Evolutionary conservation across 2,888 invertebrate genomes (phyloP), one percentile per base, ranked within the genome.

Genomic region (Gastracanthus pulcherrimus): DNA sequence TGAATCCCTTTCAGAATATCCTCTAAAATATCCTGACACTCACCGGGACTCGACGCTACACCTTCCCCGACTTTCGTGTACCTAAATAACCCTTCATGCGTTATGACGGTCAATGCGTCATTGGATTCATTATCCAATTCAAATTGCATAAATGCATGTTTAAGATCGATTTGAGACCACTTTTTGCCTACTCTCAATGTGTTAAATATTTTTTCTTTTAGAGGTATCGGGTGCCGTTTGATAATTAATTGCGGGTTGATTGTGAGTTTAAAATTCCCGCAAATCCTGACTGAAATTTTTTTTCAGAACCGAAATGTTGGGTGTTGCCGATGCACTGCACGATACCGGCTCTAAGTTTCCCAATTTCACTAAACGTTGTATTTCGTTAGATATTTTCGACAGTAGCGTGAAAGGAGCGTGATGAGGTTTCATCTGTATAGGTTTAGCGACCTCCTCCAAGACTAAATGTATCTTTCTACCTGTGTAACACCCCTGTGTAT

Each of bases 61-160:
- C n/a, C n/a, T n/a, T n/a, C n/a, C n/a, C n/a, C n/a, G n/a, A n/a
- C n/a, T n/a, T n/a, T n/a, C n/a, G n/a, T n/a, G n/a, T n/a, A n/a
- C n/a, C n/a, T n/a, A n/a, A n/a, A n/a, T n/a, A n/a, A n/a, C n/a
- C 89, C 90, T 76, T 88, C 89, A 74, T 88, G 89, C 1, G 90
- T 90, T 81, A 80, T 89, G 66, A 91, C 83, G 1, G 89, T 90
- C 23, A 90, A 74, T 19, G 87, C 84, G 23, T 89, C 82, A 76
- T 85, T 83, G 82, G 87, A 86, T 29, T 88, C 87, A 3, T 86
- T 87, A 41, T 87, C 86, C 34, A 90, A 84, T 84, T n/a, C n/a
- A n/a, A n/a, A n/a, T n/a, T n/a, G n/a, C n/a, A n/a, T n/a, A n/a
- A n/a, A n/a, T n/a, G n/a, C n/a, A n/a, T n/a, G n/a, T n/a, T n/a